Base-by-base conservation (phyloP, 2,888 invertebrate genomes). In the Spodoptera exigua region DNA sequence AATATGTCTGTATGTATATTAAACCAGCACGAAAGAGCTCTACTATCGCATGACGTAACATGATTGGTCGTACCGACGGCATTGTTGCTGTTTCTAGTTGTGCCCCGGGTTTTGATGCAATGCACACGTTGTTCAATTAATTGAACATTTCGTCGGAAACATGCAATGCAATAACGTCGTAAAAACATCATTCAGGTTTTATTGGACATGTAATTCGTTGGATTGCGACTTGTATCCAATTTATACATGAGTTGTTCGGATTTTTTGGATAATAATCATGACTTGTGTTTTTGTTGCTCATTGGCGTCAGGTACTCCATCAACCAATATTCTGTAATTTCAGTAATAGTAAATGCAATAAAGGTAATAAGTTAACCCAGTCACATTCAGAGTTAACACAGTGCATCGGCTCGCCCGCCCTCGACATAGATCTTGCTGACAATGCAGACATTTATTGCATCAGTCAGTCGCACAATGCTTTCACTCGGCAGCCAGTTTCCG, bases 401-500 rank as follows among this genome's bases (percentile, higher is more conserved):
- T n/a, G n/a, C n/a, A 52, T 56, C 49, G 60, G 62, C 48, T 70
- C 68, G 71, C 70, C 72, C 78, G 86, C 82, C 88, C 88, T 85
- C 86, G 88, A 85, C 88, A 86, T 80, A 89, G 85, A 86, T 89
- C 80, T 79, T 77, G 73, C 84, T 82, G 81, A 82, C 78, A 68
- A 60, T 80, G 79, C 86, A 83, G 83, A 83, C 82, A 77, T 63
- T 75, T 74, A 74, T 86, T 86, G 87, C 88, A 89, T 86, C 89
- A 91, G 89, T 87, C 86, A 89, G 87, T 85, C 86, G 87, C 86
- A 84, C 83, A 89, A 85, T 88, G 92, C 92, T 93, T 93, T 93
- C 93, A 89, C 92, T 87, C 83, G 80, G 74, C 84, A 80, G 84
- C 83, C 83, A 86, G 89, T 90, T 91, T 92, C 91, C 89, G 90